Evolutionary conservation across 2,888 invertebrate genomes (phyloP), one percentile per base, ranked within the genome.

Genomic region (Empis stercorea): DNA sequence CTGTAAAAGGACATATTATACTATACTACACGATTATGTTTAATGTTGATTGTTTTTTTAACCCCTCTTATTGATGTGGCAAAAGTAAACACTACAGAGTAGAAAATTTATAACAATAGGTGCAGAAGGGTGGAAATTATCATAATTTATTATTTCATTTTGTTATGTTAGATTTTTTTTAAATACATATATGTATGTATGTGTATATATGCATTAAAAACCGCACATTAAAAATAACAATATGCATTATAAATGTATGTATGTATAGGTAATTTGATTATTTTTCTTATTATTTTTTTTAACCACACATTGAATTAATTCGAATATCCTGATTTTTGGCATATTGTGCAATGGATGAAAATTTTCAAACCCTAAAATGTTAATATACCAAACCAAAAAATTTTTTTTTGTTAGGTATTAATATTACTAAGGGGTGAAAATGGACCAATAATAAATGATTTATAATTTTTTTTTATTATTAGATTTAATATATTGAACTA

Each of bases 51-150:
- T 27, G 23, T 27, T 27, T 27, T 27, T 27, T 27, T 34, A 34
- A 34, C 34, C 34, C 34, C 34, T 34, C 34, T 4, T 34, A n/a
- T 34, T 34, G 23, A 27, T 34, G 34, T 34, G 46, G 47, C 47
- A 17, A 49, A 44, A 49, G 48, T 48, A 48, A 49, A 45, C 52
- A 47, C 52, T n/a, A 34, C 34, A 34, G n/a, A n/a, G 34, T 34
- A n/a, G n/a, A n/a, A 34, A 43, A 44, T 56, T 56, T 55, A 56
- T 43, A 48, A 52, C 59, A 61, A 58, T 54, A 61, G 62, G 62
- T 63, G 61, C 59, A 66, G 64, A 64, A 62, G 65, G 66, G 60
- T 66, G 64, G 65, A 64, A 64, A 61, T 64, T 65, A 65, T 64
- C 62, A 61, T 63, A 63, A 66, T 66, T 66, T 66, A 66, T 66